Conservation (phyloP, 2,797 vertebrate genomes). For the Lacerta bilineata region DNA sequence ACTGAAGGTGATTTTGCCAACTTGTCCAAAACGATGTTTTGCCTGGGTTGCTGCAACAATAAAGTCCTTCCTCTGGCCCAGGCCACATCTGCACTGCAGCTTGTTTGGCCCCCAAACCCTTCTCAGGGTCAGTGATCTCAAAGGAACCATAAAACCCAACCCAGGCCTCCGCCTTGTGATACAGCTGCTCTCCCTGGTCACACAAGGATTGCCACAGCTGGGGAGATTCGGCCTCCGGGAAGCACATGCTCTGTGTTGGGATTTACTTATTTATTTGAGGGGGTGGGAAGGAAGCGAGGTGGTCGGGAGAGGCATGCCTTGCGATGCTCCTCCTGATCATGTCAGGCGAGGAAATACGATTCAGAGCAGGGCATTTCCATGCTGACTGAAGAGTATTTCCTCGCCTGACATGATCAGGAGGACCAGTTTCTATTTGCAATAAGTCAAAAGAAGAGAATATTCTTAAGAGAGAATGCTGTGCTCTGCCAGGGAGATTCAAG, state of each 20-base stretch:
- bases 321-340: not conserved
- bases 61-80: not conserved
- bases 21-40: not conserved
- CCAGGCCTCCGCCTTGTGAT: not conserved
- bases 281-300: not conserved
- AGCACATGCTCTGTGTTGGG: not conserved
- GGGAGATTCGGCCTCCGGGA: rapidly evolving
- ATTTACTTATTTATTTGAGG: not conserved
- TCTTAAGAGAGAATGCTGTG: no score
- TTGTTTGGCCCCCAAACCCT: not conserved
- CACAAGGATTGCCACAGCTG: not conserved
- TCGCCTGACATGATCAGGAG: no score
- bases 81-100: constrained; percentile 2
- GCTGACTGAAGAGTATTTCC: not conserved
- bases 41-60: not conserved
- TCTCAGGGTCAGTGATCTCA: rapidly evolving
- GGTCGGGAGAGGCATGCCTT: not conserved
- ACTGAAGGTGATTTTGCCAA: not conserved
- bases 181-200: not conserved
- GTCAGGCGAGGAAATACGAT: not conserved
- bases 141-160: constrained; percentile 28
- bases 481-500: not conserved
- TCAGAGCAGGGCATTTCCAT: constrained; percentile 5
- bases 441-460: no score
- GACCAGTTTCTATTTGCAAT: not conserved